These are phyloP conservation scores for Euura lappo DNA, from an alignment of 1,140 invertebrate genomes.

Conservation along the genomic window DNA sequence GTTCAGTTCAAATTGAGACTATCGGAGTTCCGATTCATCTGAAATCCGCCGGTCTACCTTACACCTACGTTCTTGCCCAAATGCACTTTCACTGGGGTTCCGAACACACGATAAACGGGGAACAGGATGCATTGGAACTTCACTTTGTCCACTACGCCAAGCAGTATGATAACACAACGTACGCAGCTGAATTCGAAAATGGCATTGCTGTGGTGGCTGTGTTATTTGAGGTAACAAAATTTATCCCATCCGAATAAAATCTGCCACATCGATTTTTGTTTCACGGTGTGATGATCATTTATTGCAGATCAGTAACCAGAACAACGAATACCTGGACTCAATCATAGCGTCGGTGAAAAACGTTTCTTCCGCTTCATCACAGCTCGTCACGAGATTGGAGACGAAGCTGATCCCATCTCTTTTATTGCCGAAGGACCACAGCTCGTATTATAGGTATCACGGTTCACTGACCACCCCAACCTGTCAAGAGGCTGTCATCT, in stretches of 20 bases:
- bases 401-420: slow-evolving; percentile 50
- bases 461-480: slow-evolving; percentile 79
- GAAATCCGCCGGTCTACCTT: slow-evolving; percentile 60
- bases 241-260: slow-evolving; percentile 22
- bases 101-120: slow-evolving; percentile 73
- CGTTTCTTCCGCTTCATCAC: slow-evolving; percentile 37
- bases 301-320: slow-evolving; percentile 49
- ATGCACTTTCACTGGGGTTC: slow-evolving; percentile 83
- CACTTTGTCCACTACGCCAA: slow-evolving; percentile 76
- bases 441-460: slow-evolving; percentile 69
- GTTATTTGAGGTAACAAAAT: slow-evolving; percentile 68
- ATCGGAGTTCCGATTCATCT: slow-evolving; percentile 46
- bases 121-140: slow-evolving; percentile 66
- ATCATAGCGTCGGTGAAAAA: slow-evolving; percentile 56
- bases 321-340: slow-evolving; percentile 58
- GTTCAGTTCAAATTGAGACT: slow-evolving; percentile 54
- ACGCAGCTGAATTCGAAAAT: slow-evolving; percentile 64
- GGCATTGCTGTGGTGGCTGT: slow-evolving; percentile 75
- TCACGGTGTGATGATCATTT: too few species aligned
- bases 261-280: too few species aligned
- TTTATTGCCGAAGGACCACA: slow-evolving; percentile 62
- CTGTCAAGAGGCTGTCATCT: slow-evolving; percentile 75
- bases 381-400: slow-evolving; percentile 27
- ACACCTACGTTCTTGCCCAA: slow-evolving; percentile 68
- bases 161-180: slow-evolving; percentile 62